phyloP scores from a whole-genome alignment of 2,888 invertebrate species.

The Orchestes rusci region DNA sequence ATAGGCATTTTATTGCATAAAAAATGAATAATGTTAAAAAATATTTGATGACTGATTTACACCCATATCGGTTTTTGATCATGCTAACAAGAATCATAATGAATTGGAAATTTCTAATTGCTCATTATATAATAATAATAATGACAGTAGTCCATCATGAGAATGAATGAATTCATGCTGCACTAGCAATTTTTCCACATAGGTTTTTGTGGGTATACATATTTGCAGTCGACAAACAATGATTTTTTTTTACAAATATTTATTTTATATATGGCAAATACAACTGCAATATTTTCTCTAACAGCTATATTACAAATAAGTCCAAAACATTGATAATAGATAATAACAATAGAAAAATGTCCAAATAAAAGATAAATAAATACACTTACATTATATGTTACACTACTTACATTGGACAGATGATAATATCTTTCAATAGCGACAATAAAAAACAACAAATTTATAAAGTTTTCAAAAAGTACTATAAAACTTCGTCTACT shows the following conservation, averaged over 20 bases:
- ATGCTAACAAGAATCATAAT: neutral
- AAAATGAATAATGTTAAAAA: no score
- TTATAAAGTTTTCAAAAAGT: no score
- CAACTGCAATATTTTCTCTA: constrained; percentile 42
- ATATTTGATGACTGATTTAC: no score
- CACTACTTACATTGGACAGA: constrained; percentile 16
- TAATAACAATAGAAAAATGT: constrained; percentile 32
- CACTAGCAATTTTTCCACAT: no score
- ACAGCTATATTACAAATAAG: constrained; percentile 44
- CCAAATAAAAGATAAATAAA: constrained; percentile 40
- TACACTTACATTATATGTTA: constrained; percentile 31
- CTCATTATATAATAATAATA: no score
- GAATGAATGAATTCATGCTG: no score
- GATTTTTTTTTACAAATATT: no score
- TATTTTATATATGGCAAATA: constrained; percentile 39
- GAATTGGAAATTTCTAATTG: neutral
- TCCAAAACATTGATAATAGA: constrained; percentile 30
- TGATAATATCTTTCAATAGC: no score
- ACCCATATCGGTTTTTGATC: neutral
- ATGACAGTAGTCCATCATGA: no score
- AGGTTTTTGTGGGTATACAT: no score
- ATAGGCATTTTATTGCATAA: no score
- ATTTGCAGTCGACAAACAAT: no score
- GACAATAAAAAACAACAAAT: constrained; percentile 8
- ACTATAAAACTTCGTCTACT: constrained; percentile 7